These are phyloP conservation scores for Champsocephalus esox DNA, from an alignment of 2,797 vertebrate species.

Conservation along the genomic window DNA sequence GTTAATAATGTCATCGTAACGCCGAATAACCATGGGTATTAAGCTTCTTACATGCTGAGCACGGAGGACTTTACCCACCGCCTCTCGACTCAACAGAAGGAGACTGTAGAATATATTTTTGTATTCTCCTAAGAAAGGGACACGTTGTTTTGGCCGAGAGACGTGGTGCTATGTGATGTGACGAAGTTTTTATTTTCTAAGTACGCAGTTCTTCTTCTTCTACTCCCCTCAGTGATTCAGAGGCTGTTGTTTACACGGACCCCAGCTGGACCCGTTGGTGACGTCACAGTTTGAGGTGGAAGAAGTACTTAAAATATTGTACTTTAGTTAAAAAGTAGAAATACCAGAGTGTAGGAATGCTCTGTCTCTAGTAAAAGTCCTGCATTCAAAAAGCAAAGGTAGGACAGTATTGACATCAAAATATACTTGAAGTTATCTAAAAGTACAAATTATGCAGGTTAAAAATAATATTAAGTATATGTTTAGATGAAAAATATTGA, in stretches of 20 bases:
- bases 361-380: too few relatives aligned
- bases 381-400: too few relatives aligned
- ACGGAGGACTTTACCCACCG: slow-evolving; percentile 22
- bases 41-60: slow-evolving; percentile 62
- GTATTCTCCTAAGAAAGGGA: accelerated
- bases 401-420: too few relatives aligned
- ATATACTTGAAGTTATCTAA: too few relatives aligned
- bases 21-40: slow-evolving; percentile 8
- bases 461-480: too few relatives aligned
- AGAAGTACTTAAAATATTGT: too few relatives aligned
- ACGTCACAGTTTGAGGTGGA: background rate
- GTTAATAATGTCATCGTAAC: background rate
- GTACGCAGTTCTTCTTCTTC: slow-evolving; percentile 7
- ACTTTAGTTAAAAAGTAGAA: too few relatives aligned
- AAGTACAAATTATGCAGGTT: too few relatives aligned
- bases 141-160: background rate
- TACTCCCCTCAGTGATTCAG: background rate
- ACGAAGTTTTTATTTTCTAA: background rate
- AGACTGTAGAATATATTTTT: background rate
- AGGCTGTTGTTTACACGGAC: slow-evolving; percentile 1
- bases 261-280: background rate
- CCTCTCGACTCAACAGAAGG: background rate
- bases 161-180: background rate
- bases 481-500: too few relatives aligned
- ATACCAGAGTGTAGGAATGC: too few relatives aligned